Conservation (phyloP, 1,140 invertebrate genomes). For the Carcinoscorpius rotundicauda region DNA sequence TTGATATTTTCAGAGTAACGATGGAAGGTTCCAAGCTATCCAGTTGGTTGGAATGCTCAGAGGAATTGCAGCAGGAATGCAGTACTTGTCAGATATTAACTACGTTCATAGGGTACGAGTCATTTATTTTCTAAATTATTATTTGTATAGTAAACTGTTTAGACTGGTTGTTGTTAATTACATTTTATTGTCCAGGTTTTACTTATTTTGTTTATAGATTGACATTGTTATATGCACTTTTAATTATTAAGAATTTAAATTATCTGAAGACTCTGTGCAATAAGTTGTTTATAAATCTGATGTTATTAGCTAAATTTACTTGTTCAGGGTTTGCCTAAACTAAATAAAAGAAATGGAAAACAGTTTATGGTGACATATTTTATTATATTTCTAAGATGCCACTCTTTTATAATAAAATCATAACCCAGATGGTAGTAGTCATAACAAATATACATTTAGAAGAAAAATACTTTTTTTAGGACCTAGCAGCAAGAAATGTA, state of each 20-base stretch:
- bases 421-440: too few relatives aligned
- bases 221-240: too few relatives aligned
- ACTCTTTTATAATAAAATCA: background rate
- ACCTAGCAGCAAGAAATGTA: constrained; percentile 95
- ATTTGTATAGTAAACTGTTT: background rate
- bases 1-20: constrained; percentile 54
- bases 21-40: constrained; percentile 91
- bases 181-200: too few relatives aligned
- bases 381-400: background rate
- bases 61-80: constrained; percentile 96
- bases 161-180: too few relatives aligned
- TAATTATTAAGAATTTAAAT: too few relatives aligned
- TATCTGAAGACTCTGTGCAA: too few relatives aligned
- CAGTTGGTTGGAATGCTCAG: constrained; percentile 94
- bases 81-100: constrained; percentile 95
- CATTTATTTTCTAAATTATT: background rate
- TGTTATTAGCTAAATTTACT: too few relatives aligned
- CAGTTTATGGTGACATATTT: too few relatives aligned
- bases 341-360: too few relatives aligned
- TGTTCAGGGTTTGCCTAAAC: too few relatives aligned
- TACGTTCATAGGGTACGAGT: constrained; percentile 73
- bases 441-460: background rate
- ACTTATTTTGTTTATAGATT: too few relatives aligned
- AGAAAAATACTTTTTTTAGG: constrained; percentile 30
- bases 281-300: too few relatives aligned